Evolutionary conservation across 2,113 vertebrate genomes (phyloP), one percentile per base, ranked within the genome.

Genomic region (Onychorhynchus coronatus): DNA sequence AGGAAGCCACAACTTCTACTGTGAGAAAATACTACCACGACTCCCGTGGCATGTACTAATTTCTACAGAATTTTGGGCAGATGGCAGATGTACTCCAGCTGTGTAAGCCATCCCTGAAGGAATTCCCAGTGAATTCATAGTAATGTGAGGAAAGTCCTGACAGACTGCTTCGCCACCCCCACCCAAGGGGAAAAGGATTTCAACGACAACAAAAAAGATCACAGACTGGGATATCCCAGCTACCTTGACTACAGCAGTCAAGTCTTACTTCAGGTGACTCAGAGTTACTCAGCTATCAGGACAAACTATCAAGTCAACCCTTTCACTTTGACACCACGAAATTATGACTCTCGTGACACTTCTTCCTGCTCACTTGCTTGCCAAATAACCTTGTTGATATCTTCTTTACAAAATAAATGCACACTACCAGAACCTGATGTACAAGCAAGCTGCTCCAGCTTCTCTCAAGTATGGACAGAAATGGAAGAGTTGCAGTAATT

Each of bases 251-350:
- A 78, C 55, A 92, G 84, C 76, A 67, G 83, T 77, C 65, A 93
- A 37, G 58, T 55, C 61, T 71, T 71, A 72, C 72, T 78, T 89
- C 0, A 0, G 44, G 70, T 96, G 87, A 96, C 65, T 87, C 93
- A 91, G 53, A 62, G 62, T 95, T 95, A 95, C 58, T 91, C 84
- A 95, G 77, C 66, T 95, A 95, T 96, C 93, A 91, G 62, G 84
- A 68, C 77, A 92, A 87, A 76, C 93, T 78, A 94, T 94, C 87
- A 87, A 94, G 76, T 88, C 91, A 95, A 85, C n/a, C 89, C 93
- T 97, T 95, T 95, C 94, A 92, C 95, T 94, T 73, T 82, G 89
- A 94, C 95, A 97, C 74, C 30, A 65, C 93, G 84, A 94, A 91
- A 94, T 87, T 79, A 94, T 75, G 59, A 84, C 31, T 39, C 89